Conservation (phyloP, 2,888 invertebrate species). For the Troides oblongomaculatus region DNA sequence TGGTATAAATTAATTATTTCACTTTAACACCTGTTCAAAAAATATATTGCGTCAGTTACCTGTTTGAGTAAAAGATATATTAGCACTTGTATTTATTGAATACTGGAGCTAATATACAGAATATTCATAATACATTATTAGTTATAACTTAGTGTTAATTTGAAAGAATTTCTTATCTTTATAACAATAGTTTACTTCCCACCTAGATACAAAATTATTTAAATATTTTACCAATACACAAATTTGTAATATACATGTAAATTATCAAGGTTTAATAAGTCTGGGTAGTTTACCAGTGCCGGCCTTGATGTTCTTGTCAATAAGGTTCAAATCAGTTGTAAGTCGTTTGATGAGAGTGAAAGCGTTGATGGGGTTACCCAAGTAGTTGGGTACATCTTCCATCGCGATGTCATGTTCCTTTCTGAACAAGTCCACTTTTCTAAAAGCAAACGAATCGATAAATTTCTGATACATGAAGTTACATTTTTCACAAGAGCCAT, state of each 20-base stretch:
- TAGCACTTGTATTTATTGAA: conserved; percentile 1
- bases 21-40: too few relatives aligned
- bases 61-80: background rate
- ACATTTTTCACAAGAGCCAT: too few relatives aligned
- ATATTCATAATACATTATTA: too few relatives aligned
- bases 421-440: conserved; percentile 86
- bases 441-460: conserved; percentile 50
- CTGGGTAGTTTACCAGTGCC: conserved; percentile 62
- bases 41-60: too few relatives aligned
- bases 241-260: background rate
- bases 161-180: too few relatives aligned
- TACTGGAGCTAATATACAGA: too few relatives aligned
- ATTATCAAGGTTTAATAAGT: background rate
- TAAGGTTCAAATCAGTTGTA: conserved; percentile 93
- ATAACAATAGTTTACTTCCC: too few relatives aligned
- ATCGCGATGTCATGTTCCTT: conserved; percentile 88
- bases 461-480: background rate
- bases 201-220: background rate
- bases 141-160: too few relatives aligned
- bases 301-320: conserved; percentile 86
- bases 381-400: conserved; percentile 88
- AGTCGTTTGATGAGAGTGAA: conserved; percentile 95
- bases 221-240: background rate
- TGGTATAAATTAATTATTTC: too few relatives aligned
- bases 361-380: conserved; percentile 96